Evolutionary conservation across 1,140 invertebrate genomes (phyloP).

Genomic region (Medauroidea extradentata): DNA sequence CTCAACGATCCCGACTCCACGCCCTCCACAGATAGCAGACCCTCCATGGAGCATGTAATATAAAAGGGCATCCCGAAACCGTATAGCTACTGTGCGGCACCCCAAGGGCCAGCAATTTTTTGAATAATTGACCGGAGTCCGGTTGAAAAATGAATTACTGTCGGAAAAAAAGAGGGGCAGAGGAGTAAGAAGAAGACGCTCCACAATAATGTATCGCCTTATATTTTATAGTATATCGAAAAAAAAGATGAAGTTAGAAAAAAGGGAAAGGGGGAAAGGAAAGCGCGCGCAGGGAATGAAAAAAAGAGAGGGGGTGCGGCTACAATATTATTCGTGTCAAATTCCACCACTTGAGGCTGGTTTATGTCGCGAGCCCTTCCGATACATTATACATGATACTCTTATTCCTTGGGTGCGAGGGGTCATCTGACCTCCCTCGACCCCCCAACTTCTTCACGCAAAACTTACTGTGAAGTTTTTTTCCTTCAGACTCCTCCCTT

Average conservation of each 20-base stretch:
- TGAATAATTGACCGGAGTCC: conserved; percentile 49
- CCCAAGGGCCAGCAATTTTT: conserved; percentile 43
- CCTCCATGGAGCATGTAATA: no score
- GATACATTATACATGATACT: conserved; percentile 13
- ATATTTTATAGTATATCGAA: conserved; percentile 12
- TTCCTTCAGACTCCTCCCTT: no score
- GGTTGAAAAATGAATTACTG: conserved; percentile 47
- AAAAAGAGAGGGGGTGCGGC: not conserved
- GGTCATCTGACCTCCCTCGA: conserved; percentile 3
- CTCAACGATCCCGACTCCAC: no score
- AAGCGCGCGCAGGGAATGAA: not conserved
- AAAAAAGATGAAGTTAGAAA: not conserved
- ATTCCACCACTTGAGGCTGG: conserved; percentile 5
- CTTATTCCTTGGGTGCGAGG: not conserved
- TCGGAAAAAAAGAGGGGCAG: no score
- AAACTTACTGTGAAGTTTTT: no score
- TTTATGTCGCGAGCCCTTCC: conserved; percentile 8
- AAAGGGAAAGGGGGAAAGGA: not conserved
- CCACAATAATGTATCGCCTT: conserved; percentile 13
- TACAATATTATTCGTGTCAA: conserved; percentile 15
- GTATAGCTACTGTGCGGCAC: no score
- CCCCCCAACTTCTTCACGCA: not conserved
- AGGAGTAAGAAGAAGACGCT: not conserved
- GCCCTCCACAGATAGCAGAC: no score
- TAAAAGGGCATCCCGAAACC: no score